Percentiles rank a stretch among this genome's conserved stretches.
Evolutionary conservation across 2,888 invertebrate species (phyloP).

Genomic region (Machimus rusticus): DNA sequence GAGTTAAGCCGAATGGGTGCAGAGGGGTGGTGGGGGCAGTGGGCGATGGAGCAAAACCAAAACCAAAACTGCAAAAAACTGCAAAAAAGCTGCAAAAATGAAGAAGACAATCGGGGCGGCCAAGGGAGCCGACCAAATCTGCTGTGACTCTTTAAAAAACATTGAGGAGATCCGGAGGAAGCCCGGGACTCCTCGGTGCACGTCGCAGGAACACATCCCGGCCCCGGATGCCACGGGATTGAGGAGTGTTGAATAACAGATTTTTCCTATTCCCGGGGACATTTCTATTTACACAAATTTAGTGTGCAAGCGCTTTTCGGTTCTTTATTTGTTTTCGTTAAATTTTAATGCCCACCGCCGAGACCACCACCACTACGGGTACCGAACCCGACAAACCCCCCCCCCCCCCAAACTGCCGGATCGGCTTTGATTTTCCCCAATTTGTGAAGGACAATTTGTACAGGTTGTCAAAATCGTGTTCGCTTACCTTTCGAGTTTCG

Average conservation of each 20-base stretch:
- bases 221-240: background rate
- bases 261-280: conserved; percentile 20
- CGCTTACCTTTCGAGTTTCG: background rate
- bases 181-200: background rate
- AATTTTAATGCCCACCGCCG: conserved; percentile 13
- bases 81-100: background rate
- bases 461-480: background rate
- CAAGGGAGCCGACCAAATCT: background rate
- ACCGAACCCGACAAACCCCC: background rate
- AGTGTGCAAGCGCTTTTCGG: conserved; percentile 19
- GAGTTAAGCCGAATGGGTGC: background rate
- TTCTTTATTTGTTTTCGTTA: conserved; percentile 18
- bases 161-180: background rate
- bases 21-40: background rate
- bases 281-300: conserved; percentile 32
- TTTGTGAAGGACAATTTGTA: background rate
- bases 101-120: background rate
- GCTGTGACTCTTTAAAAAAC: background rate
- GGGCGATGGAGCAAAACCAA: background rate
- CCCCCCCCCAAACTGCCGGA: background rate
- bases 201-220: background rate
- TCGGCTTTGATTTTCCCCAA: background rate
- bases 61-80: background rate
- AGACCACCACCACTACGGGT: background rate
- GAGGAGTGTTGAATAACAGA: conserved; percentile 26